Conservation (phyloP, 2,888 invertebrate genomes). For the Conistra vaccinii region DNA sequence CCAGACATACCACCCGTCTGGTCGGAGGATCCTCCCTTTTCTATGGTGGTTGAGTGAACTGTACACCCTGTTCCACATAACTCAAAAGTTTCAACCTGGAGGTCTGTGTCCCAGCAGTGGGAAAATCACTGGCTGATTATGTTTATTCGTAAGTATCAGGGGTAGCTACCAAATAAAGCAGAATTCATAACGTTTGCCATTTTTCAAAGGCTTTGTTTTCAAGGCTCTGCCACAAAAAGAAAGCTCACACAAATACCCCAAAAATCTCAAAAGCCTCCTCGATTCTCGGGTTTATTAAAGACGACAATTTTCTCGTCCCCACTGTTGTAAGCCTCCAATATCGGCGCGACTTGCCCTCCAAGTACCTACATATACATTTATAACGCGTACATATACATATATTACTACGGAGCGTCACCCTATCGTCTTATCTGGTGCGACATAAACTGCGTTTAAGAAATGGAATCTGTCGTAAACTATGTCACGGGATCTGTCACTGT, state of each 20-base stretch:
- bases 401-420: neutral
- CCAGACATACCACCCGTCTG: too few relatives aligned
- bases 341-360: constrained; percentile 10
- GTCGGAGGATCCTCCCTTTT: too few relatives aligned
- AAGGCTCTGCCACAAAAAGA: constrained; percentile 16
- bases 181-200: neutral
- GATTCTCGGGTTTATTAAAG: constrained; percentile 23
- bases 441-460: constrained; percentile 21
- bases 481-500: neutral
- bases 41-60: too few relatives aligned
- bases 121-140: neutral
- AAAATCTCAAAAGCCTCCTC: constrained; percentile 34
- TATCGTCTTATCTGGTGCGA: constrained; percentile 30
- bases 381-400: too few relatives aligned
- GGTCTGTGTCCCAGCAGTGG: neutral
- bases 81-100: neutral
- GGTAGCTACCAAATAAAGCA: neutral
- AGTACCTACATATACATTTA: constrained; percentile 25
- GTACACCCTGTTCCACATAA: too few relatives aligned
- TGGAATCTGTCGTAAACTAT: constrained; percentile 19
- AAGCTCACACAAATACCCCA: constrained; percentile 11
- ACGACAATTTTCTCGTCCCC: constrained; percentile 2
- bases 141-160: neutral
- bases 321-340: constrained; percentile 30
- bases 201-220: constrained; percentile 13